Base-by-base conservation (phyloP, 2,113 vertebrate species). In the Prietella phreatophila region DNA sequence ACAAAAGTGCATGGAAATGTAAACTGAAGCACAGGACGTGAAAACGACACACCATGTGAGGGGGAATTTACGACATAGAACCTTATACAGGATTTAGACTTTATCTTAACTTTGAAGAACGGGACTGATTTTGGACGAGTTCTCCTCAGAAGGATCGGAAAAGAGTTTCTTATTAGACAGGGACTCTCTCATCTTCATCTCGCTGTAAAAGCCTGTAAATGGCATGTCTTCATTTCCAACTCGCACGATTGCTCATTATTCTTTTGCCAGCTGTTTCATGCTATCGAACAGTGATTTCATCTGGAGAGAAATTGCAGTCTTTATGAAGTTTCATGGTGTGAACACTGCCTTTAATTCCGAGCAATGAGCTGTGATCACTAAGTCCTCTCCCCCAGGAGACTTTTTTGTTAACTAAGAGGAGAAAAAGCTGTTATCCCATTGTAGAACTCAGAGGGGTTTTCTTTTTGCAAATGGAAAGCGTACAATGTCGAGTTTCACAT, bases 311-410 rank as follows among this genome's bases (percentile, higher is more conserved):
- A 87, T 55, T 88, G 79, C 79, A 61, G 80, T 50, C 75, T 81
- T 86, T 67, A 56, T 85, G 55, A 87, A 83, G 71, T 82, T 58
- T 91, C 88, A 63, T 87, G 82, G 89, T 89, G 90, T 83, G 90
- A 91, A 89, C 87, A 90, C 80, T 85, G 88, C 76, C 87, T 91
- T 87, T 88, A 90, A 89, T 90, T 88, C 58, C 3, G 78, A 90
- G 84, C 90, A 87, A 56, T 85, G 88, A 80, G 71, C 78, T 85
- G 82, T 85, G 88, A 90, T 88, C 84, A 89, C 83, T 36, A 73
- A 86, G 83, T 86, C 85, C 39, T 85, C 61, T 87, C 67, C 50
- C 69, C 88, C 61, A 53, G 33, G 71, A 82, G 86, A 22, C 75
- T 78, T 86, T 76, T 86, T 83, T 60, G 67, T 88, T 85, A 86